phyloP scores from a whole-genome alignment of 2,888 invertebrate genomes.

The Desoria tigrina region DNA sequence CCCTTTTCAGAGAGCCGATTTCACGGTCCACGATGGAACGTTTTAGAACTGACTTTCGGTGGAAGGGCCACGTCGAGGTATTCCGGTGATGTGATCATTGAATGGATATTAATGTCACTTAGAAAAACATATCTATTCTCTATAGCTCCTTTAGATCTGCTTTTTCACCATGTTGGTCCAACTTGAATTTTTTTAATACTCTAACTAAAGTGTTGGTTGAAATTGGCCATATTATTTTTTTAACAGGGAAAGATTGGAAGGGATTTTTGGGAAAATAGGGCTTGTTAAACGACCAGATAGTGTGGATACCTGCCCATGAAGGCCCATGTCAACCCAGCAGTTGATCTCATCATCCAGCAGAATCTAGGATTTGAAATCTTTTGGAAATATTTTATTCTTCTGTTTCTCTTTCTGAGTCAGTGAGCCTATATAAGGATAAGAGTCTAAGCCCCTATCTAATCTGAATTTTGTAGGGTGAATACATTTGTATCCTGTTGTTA shows the following conservation, averaged over 20 bases:
- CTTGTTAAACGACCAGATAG: too few relatives aligned
- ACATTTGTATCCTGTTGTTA: constrained; percentile 27
- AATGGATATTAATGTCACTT: too few relatives aligned
- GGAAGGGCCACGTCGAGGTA: neutral
- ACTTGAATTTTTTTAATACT: neutral
- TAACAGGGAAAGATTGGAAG: too few relatives aligned
- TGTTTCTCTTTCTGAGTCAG: constrained; percentile 12
- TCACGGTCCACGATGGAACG: constrained; percentile 51
- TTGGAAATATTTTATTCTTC: neutral
- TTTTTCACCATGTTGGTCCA: constrained; percentile 1
- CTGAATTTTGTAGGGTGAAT: constrained; percentile 7
- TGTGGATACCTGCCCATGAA: constrained; percentile 2
- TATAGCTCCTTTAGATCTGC: neutral
- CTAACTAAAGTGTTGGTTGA: too few relatives aligned
- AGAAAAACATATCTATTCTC: too few relatives aligned
- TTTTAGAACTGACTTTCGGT: neutral
- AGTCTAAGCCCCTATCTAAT: neutral
- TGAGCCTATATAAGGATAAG: constrained; percentile 7
- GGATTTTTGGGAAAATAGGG: too few relatives aligned
- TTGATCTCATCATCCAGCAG: constrained; percentile 3
- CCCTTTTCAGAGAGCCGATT: constrained; percentile 48
- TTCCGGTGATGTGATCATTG: too few relatives aligned
- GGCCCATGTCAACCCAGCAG: constrained; percentile 14
- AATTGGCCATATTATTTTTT: too few relatives aligned
- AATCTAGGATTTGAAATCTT: constrained; percentile 1